phyloP scores from a whole-genome alignment of 2,797 vertebrate species.

The Pseudotriccus pelzelni region DNA sequence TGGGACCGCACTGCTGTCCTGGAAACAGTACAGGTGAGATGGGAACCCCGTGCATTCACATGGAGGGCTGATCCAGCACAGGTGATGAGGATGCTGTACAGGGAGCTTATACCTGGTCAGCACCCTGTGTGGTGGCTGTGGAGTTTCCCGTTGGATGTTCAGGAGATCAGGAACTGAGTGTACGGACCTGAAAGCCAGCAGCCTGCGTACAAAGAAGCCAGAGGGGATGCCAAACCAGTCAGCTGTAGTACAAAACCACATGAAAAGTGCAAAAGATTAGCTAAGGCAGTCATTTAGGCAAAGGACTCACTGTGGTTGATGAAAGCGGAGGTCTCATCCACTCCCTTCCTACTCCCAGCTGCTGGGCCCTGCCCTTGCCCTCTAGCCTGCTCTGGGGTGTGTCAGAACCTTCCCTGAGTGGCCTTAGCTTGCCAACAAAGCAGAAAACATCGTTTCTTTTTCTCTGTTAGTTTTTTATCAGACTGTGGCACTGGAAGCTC shows the following conservation, averaged over 20 bases:
- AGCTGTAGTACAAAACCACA: background rate
- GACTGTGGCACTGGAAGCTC: background rate
- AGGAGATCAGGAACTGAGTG: background rate
- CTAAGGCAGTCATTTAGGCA: background rate
- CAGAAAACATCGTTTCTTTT: background rate
- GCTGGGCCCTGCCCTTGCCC: background rate
- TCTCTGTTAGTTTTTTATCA: background rate
- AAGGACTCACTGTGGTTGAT: background rate
- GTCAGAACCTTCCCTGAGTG: background rate
- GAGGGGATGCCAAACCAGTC: accelerated
- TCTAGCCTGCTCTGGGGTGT: background rate
- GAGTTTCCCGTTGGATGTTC: background rate
- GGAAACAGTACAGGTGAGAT: accelerated
- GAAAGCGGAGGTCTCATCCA: background rate
- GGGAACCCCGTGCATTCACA: accelerated
- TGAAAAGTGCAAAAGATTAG: background rate
- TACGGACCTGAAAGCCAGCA: background rate
- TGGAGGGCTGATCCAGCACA: background rate
- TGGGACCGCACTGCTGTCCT: background rate
- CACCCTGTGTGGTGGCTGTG: background rate
- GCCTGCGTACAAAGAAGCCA: background rate
- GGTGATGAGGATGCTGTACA: background rate
- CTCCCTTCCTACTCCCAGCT: background rate
- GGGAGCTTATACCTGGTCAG: background rate
- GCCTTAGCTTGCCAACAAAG: background rate